A percentile compares a stretch with the other conserved stretches of the same genome.
phyloP scores from a whole-genome alignment of 2,888 invertebrate species.

The Incurvaria masculella region DNA sequence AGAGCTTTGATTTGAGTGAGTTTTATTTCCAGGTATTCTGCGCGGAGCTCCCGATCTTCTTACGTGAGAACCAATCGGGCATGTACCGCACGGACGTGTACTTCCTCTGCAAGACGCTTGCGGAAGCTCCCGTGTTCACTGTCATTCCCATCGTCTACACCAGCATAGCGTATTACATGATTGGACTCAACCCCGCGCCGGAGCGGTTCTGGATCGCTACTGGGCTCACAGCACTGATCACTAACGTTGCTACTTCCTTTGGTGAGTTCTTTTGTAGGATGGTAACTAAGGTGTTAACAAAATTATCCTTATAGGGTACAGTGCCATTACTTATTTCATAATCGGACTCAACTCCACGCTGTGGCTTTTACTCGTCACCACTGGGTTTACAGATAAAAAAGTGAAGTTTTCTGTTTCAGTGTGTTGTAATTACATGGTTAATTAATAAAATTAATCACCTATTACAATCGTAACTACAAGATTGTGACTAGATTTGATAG shows the following conservation, averaged over 20 bases:
- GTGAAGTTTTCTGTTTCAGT: no score
- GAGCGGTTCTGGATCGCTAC: constrained; percentile 70
- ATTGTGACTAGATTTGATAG: no score
- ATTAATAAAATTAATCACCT: no score
- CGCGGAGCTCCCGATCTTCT: constrained; percentile 83
- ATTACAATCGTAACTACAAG: no score
- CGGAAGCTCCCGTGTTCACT: constrained; percentile 85
- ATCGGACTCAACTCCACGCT: no score
- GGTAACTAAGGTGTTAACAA: no score
- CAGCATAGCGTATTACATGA: constrained; percentile 82
- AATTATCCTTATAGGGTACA: no score
- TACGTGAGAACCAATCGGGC: constrained; percentile 84
- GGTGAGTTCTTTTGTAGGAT: constrained; percentile 60
- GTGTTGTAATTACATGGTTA: no score
- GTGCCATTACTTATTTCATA: no score
- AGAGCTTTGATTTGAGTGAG: no score
- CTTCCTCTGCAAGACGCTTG: constrained; percentile 86
- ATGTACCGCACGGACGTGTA: constrained; percentile 91
- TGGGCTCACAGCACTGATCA: constrained; percentile 74
- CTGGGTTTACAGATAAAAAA: no score
- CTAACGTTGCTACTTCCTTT: constrained; percentile 86
- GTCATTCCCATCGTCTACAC: constrained; percentile 81
- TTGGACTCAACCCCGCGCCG: constrained; percentile 73
- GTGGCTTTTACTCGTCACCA: no score
- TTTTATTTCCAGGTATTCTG: constrained; percentile 84